Evolutionary conservation across 2,888 invertebrate species (phyloP).

Genomic region (Luperina testacea): DNA sequence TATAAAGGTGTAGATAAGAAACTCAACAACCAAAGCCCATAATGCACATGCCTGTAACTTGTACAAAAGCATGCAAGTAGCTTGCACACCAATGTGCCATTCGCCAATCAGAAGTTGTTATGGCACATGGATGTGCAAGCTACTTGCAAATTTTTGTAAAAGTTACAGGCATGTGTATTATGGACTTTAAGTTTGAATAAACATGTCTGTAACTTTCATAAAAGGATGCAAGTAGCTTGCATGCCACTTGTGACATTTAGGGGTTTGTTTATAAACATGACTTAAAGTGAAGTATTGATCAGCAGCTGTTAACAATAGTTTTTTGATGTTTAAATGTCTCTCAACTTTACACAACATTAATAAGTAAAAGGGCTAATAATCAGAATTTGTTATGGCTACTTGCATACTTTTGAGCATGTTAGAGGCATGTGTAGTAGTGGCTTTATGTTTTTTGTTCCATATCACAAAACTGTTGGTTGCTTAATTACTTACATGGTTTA

Average conservation of each 20-base stretch:
- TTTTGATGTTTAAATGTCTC: not conserved
- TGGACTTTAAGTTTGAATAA: too few relatives aligned
- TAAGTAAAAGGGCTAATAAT: not conserved
- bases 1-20: constrained; percentile 5
- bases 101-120: not conserved
- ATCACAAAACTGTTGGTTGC: not conserved
- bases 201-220: not conserved
- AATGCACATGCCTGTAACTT: not conserved
- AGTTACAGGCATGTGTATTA: constrained; percentile 1
- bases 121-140: too few relatives aligned
- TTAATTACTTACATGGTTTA: not conserved
- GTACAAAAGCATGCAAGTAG: not conserved
- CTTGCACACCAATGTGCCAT: not conserved
- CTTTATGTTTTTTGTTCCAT: constrained; percentile 1
- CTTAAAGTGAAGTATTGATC: not conserved
- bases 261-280: not conserved
- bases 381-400: not conserved
- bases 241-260: not conserved
- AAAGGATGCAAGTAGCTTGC: not conserved
- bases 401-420: constrained; percentile 9
- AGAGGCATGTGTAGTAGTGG: not conserved
- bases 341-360: not conserved
- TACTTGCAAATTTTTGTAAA: constrained; percentile 5
- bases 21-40: constrained; percentile 3
- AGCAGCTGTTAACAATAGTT: not conserved